Evolutionary conservation across 1,140 invertebrate genomes (phyloP), one percentile per base, ranked within the genome.

Genomic region (Polypedilum vanderplanki): DNA sequence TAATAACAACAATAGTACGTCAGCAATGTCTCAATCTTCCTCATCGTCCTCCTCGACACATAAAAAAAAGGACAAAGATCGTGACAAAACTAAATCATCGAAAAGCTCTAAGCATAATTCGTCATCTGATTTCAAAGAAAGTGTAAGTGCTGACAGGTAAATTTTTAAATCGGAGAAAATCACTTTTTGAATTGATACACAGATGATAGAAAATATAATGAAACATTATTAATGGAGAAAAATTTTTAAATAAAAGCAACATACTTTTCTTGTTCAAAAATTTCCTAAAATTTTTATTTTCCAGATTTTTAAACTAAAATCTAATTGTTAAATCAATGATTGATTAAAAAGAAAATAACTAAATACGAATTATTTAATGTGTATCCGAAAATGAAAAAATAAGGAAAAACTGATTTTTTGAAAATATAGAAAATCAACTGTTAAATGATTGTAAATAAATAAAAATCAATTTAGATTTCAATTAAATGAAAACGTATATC

Each of bases 381-480:
- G 46, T 57, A 57, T 57, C 46, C 12, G n/a, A 57, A 12, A 57
- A 57, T n/a, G n/a, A 57, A 15, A 57, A 57, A 57, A 57, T 57
- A 15, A 57, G 15, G n/a, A 4, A 57, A 57, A n/a, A 57, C 10
- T 57, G 4, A 15, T 15, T n/a, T n/a, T 57, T 57, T 57, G 46
- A 57, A 57, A 12, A 57, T 57, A 57, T 12, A 57, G 46, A 57
- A n/a, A 57, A 57, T 57, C 46, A 57, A 57, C 46, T 57, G 46
- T 57, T 57, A n/a, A 57, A 57, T 57, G 15, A 10, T 46, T 46
- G 41, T 46, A 46, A 46, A 46, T 46, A 46, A 46, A 46, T 46
- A 46, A 46, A 46, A 46, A 46, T 46, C 41, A 57, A n/a, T 57
- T 57, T 57, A 57, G 46, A 57, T 57, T 57, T 57, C 46, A 57